Percentiles rank a stretch among this genome's conserved stretches.
Evolutionary conservation across 2,888 invertebrate genomes (phyloP).

Genomic region (Cataglyphis altisquamis): DNA sequence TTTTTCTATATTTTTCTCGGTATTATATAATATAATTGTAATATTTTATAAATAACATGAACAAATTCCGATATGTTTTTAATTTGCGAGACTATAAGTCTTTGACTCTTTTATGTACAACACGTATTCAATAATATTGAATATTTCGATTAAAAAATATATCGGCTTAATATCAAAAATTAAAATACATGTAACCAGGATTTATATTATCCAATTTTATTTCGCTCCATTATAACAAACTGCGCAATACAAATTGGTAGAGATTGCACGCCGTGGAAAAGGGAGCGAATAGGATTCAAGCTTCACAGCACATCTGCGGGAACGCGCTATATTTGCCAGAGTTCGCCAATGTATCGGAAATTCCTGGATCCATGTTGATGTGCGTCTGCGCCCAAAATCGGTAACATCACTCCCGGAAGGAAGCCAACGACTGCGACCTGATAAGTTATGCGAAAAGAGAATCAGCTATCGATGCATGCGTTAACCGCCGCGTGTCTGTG

Average conservation of each 20-base stretch:
- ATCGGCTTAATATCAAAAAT: constrained; percentile 42
- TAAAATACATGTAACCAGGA: constrained; percentile 1
- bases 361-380: constrained; percentile 57
- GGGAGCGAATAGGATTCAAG: constrained; percentile 2
- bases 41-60: constrained; percentile 5
- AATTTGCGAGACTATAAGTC: background rate
- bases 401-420: constrained; percentile 20
- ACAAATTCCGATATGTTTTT: background rate
- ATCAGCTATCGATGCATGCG: constrained; percentile 58
- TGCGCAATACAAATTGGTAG: constrained; percentile 61
- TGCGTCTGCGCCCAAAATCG: constrained; percentile 27
- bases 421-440: constrained; percentile 23
- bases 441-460: constrained; percentile 70
- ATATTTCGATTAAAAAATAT: background rate
- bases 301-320: constrained; percentile 25
- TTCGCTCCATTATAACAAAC: background rate
- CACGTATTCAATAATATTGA: background rate
- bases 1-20: background rate
- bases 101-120: background rate
- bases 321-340: constrained; percentile 28
- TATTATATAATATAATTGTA: background rate
- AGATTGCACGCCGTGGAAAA: constrained; percentile 58
- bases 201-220: constrained; percentile 24
- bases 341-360: constrained; percentile 61
- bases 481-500: constrained; percentile 21